Conservation (phyloP, 2,113 vertebrate species). For the Zosterops hypoxanthus region DNA sequence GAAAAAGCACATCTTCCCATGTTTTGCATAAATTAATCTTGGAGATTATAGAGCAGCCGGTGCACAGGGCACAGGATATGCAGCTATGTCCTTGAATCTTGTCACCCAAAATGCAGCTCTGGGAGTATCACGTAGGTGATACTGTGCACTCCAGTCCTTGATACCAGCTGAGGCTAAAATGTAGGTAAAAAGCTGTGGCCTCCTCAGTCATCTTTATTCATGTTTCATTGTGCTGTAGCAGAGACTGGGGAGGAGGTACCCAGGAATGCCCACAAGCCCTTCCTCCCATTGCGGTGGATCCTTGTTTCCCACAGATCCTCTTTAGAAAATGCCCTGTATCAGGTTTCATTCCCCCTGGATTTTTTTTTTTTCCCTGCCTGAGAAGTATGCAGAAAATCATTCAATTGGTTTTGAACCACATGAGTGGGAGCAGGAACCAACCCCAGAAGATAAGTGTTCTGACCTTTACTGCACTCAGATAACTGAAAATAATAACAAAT, state of each 20-base stretch:
- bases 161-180: conserved; percentile 5
- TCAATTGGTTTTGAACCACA: conserved; percentile 57
- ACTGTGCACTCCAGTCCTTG: not conserved
- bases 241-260: conserved; percentile 31
- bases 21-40: conserved; percentile 62
- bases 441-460: conserved; percentile 55
- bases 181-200: not conserved
- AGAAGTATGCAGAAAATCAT: conserved; percentile 43
- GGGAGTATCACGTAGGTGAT: not conserved
- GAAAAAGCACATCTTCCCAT: conserved; percentile 49
- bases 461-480: conserved; percentile 23
- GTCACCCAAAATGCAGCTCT: conserved; percentile 4
- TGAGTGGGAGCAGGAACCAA: conserved; percentile 45
- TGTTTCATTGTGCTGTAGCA: not conserved
- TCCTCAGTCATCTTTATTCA: not conserved
- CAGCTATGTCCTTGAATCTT: conserved; percentile 19
- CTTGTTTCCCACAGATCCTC: conserved; percentile 29
- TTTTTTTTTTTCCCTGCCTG: conserved; percentile 33
- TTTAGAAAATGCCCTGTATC: conserved; percentile 34
- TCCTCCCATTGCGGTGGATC: conserved; percentile 12
- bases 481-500: conserved; percentile 60
- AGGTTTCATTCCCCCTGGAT: conserved; percentile 35
- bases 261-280: not conserved
- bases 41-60: not conserved
- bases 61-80: not conserved